These are phyloP conservation scores for Eunapius fragilis DNA, from an alignment of 37 sponge, comb jelly and placozoan species.

Conservation along the genomic window DNA sequence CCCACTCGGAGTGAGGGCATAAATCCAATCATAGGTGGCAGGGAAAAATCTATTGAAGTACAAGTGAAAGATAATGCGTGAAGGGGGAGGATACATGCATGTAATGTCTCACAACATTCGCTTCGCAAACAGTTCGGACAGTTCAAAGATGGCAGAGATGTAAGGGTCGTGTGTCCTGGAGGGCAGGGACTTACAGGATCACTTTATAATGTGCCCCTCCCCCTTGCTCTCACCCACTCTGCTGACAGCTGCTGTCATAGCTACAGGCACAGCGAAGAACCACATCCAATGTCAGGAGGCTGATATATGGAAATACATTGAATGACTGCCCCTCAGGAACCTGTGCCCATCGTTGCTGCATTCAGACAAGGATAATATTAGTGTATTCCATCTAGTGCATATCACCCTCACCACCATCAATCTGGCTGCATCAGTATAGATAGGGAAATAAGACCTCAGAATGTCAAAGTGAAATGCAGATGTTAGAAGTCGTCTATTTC, in stretches of 20 bases:
- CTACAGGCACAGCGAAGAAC: constrained; percentile 84
- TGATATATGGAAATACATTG: constrained; percentile 63
- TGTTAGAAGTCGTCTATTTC: constrained; percentile 76
- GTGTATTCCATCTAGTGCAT: not conserved
- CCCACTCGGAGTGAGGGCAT: constrained; percentile 36
- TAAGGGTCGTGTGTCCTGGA: constrained; percentile 54
- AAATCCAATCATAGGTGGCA: constrained; percentile 62
- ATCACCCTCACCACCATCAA: constrained; percentile 19
- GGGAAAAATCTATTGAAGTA: constrained; percentile 43
- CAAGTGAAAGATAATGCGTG: not conserved
- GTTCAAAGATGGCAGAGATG: constrained; percentile 43
- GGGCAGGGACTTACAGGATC: not conserved
- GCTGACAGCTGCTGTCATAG: constrained; percentile 84
- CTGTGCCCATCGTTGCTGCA: constrained; percentile 32
- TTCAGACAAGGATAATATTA: not conserved
- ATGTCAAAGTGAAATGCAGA: constrained; percentile 90
- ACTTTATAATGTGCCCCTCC: not conserved
- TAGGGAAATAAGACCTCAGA: constrained; percentile 64
- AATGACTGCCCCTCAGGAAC: constrained; percentile 56
- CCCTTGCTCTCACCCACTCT: constrained; percentile 30
- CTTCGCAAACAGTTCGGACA: constrained; percentile 13
- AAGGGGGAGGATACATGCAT: not conserved
- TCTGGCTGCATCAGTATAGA: constrained; percentile 43
- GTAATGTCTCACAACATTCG: constrained; percentile 36
- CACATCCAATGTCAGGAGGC: constrained; percentile 84